Base-by-base conservation (phyloP, 2,888 invertebrate genomes). In the Crepidodera aurea region DNA sequence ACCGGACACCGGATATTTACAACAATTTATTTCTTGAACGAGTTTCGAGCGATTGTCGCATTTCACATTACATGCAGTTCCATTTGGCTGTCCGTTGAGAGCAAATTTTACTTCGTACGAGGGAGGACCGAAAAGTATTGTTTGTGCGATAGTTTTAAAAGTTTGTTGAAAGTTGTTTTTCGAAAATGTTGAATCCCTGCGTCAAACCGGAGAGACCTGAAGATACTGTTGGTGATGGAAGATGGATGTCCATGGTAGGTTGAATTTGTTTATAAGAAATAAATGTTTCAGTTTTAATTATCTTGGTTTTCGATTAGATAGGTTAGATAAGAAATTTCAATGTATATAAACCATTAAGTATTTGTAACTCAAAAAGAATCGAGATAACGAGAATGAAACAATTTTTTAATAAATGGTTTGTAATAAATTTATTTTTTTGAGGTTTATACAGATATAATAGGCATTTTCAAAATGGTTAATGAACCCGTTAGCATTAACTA, bases 211-310 rank as follows among this genome's bases (percentile, higher is more conserved):
- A 80, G 51, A 80, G 81, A n/a, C 77, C 82, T 19, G 83, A 83
- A 68, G 87, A 88, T 75, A 76, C 81, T 13, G 82, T 84, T 37
- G 87, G 87, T 1, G 87, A 87, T 77, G 84, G 83, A 25, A 75
- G 87, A 64, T 87, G 87, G 87, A 83, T 86, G 78, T 85, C 84
- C 71, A 82, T 86, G 84, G 87, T 87, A 78, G 78, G 77, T 64
- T 50, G 29, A 29, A 7, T 29, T 5, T n/a, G n/a, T n/a, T n/a
- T n/a, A n/a, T n/a, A n/a, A n/a, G n/a, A n/a, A n/a, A n/a, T n/a
- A n/a, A n/a, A n/a, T n/a, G n/a, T n/a, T n/a, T n/a, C n/a, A 40
- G 18, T 10, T 57, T 56, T n/a, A 34, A 34, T 12, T 39, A 12
- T 39, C 10, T 39, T 39, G 10, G 13, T 39, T 39, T 12, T 12